A percentile compares a stretch with the other conserved stretches of the same genome.
Evolutionary conservation across 2,113 vertebrate species (phyloP).

Genomic region (Ivindomyrus marchei): DNA sequence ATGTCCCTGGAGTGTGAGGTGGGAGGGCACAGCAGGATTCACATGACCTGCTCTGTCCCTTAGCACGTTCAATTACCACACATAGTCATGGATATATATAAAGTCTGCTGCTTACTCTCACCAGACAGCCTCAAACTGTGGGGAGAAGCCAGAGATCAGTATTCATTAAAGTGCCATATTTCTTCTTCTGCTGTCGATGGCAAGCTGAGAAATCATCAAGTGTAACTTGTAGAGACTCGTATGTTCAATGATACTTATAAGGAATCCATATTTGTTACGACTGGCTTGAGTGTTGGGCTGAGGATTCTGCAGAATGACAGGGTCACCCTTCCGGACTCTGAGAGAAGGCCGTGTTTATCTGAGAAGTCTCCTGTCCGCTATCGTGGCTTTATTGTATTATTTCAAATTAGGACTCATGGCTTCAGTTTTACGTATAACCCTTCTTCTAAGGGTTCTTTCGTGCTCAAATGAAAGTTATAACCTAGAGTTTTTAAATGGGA

Average conservation of each 20-base stretch:
- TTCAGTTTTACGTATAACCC: not conserved
- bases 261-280: not conserved
- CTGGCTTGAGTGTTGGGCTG: not conserved
- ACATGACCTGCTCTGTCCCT: not conserved
- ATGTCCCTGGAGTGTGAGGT: not conserved
- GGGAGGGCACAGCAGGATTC: not conserved
- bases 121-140: not conserved
- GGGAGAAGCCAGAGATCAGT: not conserved
- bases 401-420: not conserved
- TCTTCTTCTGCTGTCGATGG: not conserved
- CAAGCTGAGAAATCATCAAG: not conserved
- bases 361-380: not conserved
- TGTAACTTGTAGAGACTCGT: not conserved
- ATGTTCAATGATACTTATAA: not conserved
- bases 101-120: not conserved
- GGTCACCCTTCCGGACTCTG: not conserved
- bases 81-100: not conserved
- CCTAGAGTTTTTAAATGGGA: not conserved
- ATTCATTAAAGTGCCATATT: not conserved
- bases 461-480: not conserved
- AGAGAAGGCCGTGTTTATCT: not conserved
- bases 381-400: not conserved
- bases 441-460: too few species aligned
- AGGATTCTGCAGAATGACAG: not conserved
- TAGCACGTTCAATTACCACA: not conserved